Base-by-base conservation (phyloP, 2,113 vertebrate species). In the Elachura formosa region DNA sequence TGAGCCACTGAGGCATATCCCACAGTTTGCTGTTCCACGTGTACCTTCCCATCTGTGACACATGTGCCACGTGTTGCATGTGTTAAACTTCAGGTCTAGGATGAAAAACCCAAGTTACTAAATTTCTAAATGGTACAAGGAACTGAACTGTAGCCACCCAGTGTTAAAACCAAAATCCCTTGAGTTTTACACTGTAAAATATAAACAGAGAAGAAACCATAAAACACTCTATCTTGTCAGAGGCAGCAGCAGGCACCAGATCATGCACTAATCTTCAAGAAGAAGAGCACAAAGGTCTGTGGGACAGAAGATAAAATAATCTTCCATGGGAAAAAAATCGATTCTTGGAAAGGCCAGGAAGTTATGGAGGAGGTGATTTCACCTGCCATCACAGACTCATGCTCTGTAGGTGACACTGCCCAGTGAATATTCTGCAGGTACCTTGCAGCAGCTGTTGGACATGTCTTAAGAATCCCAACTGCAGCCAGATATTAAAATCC, bases 41-140 rank as follows among this genome's bases (percentile, higher is more conserved):
- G 18, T 28, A 33, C 22, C 21, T 75, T 34, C 31, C 55, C 31
- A 1, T 18, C 26, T 21, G 18, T 8, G 18, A 51, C 38, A 58
- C 17, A 17, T 45, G n/a, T 31, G 28, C 29, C 7, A 15, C 45
- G 12, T 0, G 1, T 38, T 46, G 8, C 23, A 10, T 1, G 8
- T 36, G 25, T 41, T 36, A 55, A 55, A 72, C 43, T 54, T 72
- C 56, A 68, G 48, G 24, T 54, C 43, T 49, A 59, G 23, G 11
- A 43, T 5, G 6, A 63, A 46, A 71, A 76, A 0, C 14, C 7
- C 34, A 78, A 49, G 43, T 72, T 43, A 63, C n/a, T 55, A 26
- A 90, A 79, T 59, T 43, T 33, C 56, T 72, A 33, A 88, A 62
- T 16, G 8, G 33, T 31, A 76, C 15, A 40, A 49, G 62, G 45